Conservation (phyloP, 2,797 vertebrate species). For the Helostoma temminkii region DNA sequence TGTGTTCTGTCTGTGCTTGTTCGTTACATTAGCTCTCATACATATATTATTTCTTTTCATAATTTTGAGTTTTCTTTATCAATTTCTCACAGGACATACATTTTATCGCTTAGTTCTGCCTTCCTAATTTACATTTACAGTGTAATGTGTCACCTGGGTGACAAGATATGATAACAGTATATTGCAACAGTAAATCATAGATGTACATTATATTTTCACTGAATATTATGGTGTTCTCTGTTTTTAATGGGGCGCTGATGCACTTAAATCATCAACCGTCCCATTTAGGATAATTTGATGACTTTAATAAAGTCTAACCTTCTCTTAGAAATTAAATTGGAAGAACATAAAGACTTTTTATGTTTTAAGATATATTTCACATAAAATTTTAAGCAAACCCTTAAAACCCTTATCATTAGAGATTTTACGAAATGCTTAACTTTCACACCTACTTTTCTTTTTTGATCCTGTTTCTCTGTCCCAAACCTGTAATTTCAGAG, state of each 20-base stretch:
- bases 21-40: background rate
- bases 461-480: constrained; percentile 3
- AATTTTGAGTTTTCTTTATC: constrained; percentile 26
- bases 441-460: background rate
- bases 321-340: constrained; percentile 29
- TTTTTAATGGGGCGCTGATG: too few species aligned
- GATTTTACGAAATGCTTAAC: background rate
- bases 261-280: too few species aligned
- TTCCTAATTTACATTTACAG: background rate
- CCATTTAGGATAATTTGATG: constrained; percentile 23
- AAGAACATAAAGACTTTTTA: background rate
- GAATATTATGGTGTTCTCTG: constrained; percentile 5
- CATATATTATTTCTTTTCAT: background rate
- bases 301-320: constrained; percentile 27
- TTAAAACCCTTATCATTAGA: too few species aligned
- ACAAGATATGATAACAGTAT: background rate
- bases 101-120: constrained; percentile 12
- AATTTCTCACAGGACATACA: constrained; percentile 10
- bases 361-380: too few species aligned
- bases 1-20: constrained; percentile 3
- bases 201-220: background rate
- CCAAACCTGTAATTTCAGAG: constrained; percentile 2
- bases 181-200: constrained; percentile 19
- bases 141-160: constrained; percentile 16
- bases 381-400: too few species aligned